Conservation (phyloP, 2,888 invertebrate genomes). For the Bellardia pandia region DNA sequence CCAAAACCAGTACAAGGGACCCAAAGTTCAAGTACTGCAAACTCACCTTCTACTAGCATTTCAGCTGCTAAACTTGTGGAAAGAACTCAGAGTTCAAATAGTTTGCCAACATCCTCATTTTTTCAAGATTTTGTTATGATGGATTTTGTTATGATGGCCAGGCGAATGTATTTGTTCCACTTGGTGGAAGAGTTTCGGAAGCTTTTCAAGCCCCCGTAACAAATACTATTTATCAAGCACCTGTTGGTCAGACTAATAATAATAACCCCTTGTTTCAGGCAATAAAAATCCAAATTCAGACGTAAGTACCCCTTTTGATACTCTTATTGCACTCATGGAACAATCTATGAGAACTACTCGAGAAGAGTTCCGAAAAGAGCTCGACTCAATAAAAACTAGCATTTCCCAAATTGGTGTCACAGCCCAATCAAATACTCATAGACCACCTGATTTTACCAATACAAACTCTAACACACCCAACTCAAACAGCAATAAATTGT, state of each 20-base stretch:
- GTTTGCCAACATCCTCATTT: too few species aligned
- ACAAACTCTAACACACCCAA: not conserved
- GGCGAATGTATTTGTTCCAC: not conserved
- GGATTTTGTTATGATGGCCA: too few species aligned
- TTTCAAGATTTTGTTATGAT: too few species aligned
- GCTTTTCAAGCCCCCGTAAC: not conserved
- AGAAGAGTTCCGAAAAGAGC: not conserved
- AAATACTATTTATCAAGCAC: not conserved
- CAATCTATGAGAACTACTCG: slow-evolving; percentile 5
- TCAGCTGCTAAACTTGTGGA: too few species aligned
- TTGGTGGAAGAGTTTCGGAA: not conserved
- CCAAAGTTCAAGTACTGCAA: too few species aligned
- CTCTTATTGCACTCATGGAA: not conserved
- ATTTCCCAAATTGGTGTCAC: not conserved
- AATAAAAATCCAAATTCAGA: too few species aligned
- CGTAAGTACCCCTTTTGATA: not conserved
- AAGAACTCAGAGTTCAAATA: too few species aligned
- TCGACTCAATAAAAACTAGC: not conserved
- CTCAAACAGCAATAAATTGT: not conserved
- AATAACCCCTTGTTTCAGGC: not conserved
- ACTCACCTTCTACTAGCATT: too few species aligned
- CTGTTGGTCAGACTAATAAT: not conserved
- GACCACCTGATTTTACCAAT: not conserved
- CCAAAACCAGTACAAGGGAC: too few species aligned
- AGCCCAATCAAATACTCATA: not conserved